phyloP scores from a whole-genome alignment of 2,888 invertebrate genomes.

The Dynastes hyllus region DNA sequence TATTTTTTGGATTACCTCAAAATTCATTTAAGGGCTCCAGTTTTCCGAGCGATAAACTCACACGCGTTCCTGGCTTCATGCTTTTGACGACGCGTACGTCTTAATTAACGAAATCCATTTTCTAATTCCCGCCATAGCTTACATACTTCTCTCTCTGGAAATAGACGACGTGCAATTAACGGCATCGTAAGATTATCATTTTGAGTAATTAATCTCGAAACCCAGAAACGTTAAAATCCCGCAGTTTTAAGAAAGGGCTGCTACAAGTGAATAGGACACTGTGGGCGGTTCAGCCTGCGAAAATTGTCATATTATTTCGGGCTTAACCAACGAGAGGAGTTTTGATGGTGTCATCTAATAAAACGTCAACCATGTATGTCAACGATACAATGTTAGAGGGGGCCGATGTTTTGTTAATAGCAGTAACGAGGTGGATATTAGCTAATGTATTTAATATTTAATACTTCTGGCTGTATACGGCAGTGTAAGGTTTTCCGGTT shows the following conservation, averaged over 20 bases:
- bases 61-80: too few species aligned
- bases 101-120: constrained; percentile 9
- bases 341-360: neutral
- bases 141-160: neutral
- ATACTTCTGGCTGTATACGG: too few species aligned
- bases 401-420: neutral
- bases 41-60: too few species aligned
- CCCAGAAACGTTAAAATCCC: neutral
- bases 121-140: neutral
- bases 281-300: too few species aligned
- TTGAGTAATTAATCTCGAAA: constrained; percentile 5
- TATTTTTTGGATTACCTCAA: too few species aligned
- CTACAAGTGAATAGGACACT: too few species aligned
- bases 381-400: neutral
- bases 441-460: too few species aligned
- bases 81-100: neutral
- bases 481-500: too few species aligned
- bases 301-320: neutral
- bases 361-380: neutral
- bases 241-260: neutral
- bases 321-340: too few species aligned
- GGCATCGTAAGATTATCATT: neutral
- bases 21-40: too few species aligned
- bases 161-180: neutral
- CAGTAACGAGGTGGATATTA: neutral